Evolutionary conservation across 2,113 vertebrate species (phyloP), one percentile per base, ranked within the genome.

Genomic region (Irena cyanogastra): DNA sequence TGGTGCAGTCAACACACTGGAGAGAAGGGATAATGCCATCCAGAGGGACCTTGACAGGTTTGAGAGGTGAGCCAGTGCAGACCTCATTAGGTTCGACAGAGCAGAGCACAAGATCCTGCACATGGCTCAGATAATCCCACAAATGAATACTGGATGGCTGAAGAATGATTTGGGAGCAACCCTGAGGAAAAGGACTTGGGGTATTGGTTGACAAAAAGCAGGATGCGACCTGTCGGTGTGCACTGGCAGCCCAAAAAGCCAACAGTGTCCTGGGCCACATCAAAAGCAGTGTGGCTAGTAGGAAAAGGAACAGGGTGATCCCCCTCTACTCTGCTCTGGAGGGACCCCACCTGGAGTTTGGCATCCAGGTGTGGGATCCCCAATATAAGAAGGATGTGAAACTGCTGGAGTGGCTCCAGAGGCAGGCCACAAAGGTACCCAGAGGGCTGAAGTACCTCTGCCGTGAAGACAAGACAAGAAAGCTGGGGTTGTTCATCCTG

Each of bases 251-350:
- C 13, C 54, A 76, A 20, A 82, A 76, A 69, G 11, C 8, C 14
- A 63, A 11, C 0, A 0, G 5, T 37, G 31, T 22, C 31, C 31
- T 63, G 27, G 27, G 31, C 54, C 3, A 2, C 35, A 44, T 24
- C 16, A 49, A 37, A 37, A 56, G 31, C 17, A 65, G 5, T 8
- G 2, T 20, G 9, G 10, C 26, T n/a, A 47, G 27, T 35, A 44
- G 33, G 16, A 17, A 17, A 8, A 69, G 35, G 23, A 23, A 69
- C 28, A 16, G 18, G 16, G 44, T 75, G 50, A 27, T 75, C 6
- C 4, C 7, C 50, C 18, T 65, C 28, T 53, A 13, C 8, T 69
- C 33, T 33, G 12, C 28, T 39, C 33, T 81, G 16, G 4, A 52
- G 23, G 39, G 28, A 59, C 4, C 13, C 19, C 28, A 45, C 23